Base-by-base conservation (phyloP, 2,113 vertebrate genomes). In the Fregetta grallaria region DNA sequence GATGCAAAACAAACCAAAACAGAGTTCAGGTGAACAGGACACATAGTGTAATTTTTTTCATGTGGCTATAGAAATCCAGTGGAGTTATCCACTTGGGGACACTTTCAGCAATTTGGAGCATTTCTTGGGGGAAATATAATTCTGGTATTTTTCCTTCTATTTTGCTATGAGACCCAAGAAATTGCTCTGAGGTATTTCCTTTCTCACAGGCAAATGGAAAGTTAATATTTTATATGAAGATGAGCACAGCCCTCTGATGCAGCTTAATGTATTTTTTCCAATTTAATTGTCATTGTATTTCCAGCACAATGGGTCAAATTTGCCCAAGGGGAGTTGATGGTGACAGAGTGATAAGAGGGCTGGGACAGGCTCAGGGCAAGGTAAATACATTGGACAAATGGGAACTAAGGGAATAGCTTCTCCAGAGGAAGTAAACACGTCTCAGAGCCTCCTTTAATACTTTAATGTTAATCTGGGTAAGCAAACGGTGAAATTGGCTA, bases 141-240 rank as follows among this genome's bases (percentile, higher is more conserved):
- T 86, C 40, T 56, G 45, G 9, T 9, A 85, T 81, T 86, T 94
- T 67, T 67, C 22, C 61, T 82, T 32, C 5, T 87, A 2, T 90
- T 92, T 92, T 81, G n/a, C 47, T 86, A 4, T 49, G 44, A 87
- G n/a, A 78, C 56, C 23, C 30, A 55, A 94, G 44, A 77, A 95
- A 83, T 71, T 71, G 32, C 61, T 85, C 42, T 66, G 29, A 71
- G 52, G 26, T 81, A 45, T 82, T 92, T 87, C 47, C n/a, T 77
- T 88, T 81, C 70, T 63, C 76, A 49, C 36, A 67, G 84, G 62
- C 80, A 92, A 94, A 87, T 63, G 58, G 45, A 40, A 91, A 91
- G 30, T 63, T 85, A 95, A 75, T 89, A 93, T 96, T 89, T 95
- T 74, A 56, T 56, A 71, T 34, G 49, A 83, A 47, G 61, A 91